phyloP scores from a whole-genome alignment of 1,140 invertebrate species.

The Drosophila willistoni region DNA sequence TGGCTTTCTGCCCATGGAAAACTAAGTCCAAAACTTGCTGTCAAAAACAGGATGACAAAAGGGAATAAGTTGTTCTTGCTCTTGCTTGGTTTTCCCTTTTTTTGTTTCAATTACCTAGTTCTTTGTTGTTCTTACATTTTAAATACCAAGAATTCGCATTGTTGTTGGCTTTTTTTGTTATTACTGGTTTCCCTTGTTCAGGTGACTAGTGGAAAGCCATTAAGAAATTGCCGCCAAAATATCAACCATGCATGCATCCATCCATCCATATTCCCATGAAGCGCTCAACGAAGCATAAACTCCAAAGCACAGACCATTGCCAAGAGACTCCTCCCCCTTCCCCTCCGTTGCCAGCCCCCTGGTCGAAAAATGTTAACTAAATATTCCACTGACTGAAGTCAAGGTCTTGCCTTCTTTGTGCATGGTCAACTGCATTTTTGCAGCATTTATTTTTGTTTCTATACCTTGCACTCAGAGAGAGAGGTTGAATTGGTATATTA shows the following conservation, averaged over 20 bases:
- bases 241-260: constrained; percentile 23
- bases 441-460: not conserved
- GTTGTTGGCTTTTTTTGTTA: too few relatives aligned
- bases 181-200: not conserved
- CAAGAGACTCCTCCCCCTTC: not conserved
- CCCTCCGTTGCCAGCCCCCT: too few relatives aligned
- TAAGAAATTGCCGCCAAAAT: constrained; percentile 27
- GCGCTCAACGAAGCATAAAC: constrained; percentile 60
- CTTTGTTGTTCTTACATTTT: not conserved
- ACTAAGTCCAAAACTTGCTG: not conserved
- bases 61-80: too few relatives aligned
- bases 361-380: not conserved
- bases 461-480: too few relatives aligned
- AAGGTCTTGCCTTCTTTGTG: constrained; percentile 6
- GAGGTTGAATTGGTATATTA: too few relatives aligned
- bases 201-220: constrained; percentile 33
- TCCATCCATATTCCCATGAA: constrained; percentile 55
- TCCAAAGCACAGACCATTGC: constrained; percentile 19
- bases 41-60: not conserved
- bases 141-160: constrained; percentile 2
- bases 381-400: constrained; percentile 1
- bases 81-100: not conserved
- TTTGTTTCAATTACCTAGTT: not conserved
- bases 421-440: constrained; percentile 33
- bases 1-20: constrained; percentile 12